Percentiles rank a stretch among this genome's conserved stretches.
Evolutionary conservation across 2,113 vertebrate genomes (phyloP).

Genomic region (Hyla sarda): DNA sequence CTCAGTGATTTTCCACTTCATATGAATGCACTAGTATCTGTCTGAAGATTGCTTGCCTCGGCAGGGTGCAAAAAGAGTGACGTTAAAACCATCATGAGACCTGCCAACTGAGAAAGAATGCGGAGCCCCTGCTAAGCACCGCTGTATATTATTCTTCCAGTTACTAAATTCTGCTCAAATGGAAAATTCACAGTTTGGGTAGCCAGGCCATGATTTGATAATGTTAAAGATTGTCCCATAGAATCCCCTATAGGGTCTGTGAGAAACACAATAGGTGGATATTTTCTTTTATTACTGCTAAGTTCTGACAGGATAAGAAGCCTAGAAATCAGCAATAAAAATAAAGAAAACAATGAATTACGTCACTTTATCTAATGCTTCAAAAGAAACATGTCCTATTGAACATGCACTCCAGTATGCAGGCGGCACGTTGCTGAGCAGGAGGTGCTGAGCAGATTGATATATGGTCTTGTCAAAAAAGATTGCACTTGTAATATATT

Average conservation of each 20-base stretch:
- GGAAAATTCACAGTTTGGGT: background rate
- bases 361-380: background rate
- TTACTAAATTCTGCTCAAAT: background rate
- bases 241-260: background rate
- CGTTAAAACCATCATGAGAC: background rate
- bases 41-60: background rate
- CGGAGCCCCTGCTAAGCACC: background rate
- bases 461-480: background rate
- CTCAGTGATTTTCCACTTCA: slow-evolving; percentile 2
- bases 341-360: background rate
- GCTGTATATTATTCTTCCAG: background rate
- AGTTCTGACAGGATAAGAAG: background rate
- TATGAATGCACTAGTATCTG: background rate
- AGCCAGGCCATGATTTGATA: background rate
- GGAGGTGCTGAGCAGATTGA: background rate
- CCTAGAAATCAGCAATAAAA: no score
- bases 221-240: background rate
- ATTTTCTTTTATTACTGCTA: background rate
- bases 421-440: background rate
- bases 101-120: slow-evolving; percentile 3
- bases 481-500: background rate
- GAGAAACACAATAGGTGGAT: background rate
- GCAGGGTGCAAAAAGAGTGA: background rate
- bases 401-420: background rate
- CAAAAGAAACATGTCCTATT: background rate